A percentile compares a stretch with the other conserved stretches of the same genome.
Evolutionary conservation across 2,113 vertebrate genomes (phyloP).

Genomic region (Albula goreensis): DNA sequence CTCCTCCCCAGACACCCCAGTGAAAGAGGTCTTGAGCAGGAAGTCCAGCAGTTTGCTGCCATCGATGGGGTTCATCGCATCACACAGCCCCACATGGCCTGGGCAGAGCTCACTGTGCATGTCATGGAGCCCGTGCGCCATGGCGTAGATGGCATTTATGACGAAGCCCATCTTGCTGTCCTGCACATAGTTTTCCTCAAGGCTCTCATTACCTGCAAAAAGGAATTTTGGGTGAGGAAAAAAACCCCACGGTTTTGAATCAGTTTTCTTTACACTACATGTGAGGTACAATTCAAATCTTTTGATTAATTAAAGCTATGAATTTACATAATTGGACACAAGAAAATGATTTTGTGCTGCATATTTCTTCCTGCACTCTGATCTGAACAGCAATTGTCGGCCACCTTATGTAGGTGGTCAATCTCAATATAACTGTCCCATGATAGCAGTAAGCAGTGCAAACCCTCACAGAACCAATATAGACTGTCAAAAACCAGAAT

Average conservation of each 20-base stretch:
- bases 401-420: neutral
- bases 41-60: constrained; percentile 94
- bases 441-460: neutral
- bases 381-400: neutral
- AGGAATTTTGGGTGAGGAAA: neutral
- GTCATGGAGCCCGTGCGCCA: constrained; percentile 94
- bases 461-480: neutral
- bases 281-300: constrained; percentile 5
- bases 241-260: constrained; percentile 8
- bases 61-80: constrained; percentile 94
- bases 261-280: neutral
- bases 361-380: neutral
- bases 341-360: constrained; percentile 22
- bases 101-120: constrained; percentile 90
- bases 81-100: constrained; percentile 82
- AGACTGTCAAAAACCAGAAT: neutral
- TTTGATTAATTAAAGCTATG: neutral
- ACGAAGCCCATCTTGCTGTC: constrained; percentile 99
- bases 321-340: neutral
- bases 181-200: constrained; percentile 94
- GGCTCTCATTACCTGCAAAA: constrained; percentile 84
- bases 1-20: constrained; percentile 91
- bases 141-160: constrained; percentile 97
- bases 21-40: constrained; percentile 90
- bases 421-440: neutral